These are phyloP conservation scores for Caloenas nicobarica DNA, from an alignment of 2,113 vertebrate genomes.

Conservation along the genomic window DNA sequence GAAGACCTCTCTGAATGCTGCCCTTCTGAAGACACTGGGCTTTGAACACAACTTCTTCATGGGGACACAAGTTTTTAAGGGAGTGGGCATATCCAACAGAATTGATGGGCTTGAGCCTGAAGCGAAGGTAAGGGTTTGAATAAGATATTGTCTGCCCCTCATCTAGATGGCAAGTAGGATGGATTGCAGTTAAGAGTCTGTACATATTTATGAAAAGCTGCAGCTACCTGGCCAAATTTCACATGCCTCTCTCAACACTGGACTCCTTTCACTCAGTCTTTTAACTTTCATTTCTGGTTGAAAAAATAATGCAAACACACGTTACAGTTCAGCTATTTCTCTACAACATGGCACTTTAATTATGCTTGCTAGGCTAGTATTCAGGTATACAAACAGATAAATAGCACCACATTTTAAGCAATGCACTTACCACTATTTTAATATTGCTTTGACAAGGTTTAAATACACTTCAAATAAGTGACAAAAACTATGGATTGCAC, in stretches of 20 bases:
- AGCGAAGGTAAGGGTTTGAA: neutral
- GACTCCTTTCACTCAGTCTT: neutral
- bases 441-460: constrained; percentile 27
- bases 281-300: neutral
- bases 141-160: neutral
- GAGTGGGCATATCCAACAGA: neutral
- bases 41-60: neutral
- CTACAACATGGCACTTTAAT: neutral
- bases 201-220: neutral
- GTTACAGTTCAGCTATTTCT: neutral
- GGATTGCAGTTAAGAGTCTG: neutral
- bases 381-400: constrained; percentile 26
- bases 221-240: neutral
- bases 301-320: constrained; percentile 11
- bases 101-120: neutral
- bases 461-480: constrained; percentile 11
- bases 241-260: neutral
- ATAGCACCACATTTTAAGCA: constrained; percentile 5
- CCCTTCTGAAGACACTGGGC: neutral
- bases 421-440: constrained; percentile 20
- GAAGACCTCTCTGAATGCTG: neutral
- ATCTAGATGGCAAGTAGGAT: fast-evolving
- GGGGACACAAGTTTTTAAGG: neutral
- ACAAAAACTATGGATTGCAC: constrained; percentile 5
- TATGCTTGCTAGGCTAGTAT: neutral